These are phyloP conservation scores for Limnephilus auricula DNA, from an alignment of 2,888 invertebrate species.

Conservation along the genomic window DNA sequence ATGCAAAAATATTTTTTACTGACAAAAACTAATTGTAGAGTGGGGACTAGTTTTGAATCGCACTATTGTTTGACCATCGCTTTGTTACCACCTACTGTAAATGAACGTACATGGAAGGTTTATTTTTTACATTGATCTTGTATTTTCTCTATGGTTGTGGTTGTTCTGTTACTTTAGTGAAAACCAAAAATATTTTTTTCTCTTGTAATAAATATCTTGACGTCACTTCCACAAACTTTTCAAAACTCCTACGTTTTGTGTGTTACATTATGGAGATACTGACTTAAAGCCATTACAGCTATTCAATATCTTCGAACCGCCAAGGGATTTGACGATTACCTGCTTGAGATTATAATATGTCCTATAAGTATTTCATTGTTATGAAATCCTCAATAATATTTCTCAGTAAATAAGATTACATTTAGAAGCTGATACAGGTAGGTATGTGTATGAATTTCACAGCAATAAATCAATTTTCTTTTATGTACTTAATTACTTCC, in stretches of 20 bases:
- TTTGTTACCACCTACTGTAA: no score
- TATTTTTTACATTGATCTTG: no score
- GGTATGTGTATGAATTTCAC: not conserved
- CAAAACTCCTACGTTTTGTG: not conserved
- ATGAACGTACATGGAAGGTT: no score
- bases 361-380: not conserved
- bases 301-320: not conserved
- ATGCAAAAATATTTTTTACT: no score
- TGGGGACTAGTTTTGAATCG: no score
- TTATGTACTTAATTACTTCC: no score
- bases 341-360: not conserved
- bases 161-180: no score
- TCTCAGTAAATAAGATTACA: not conserved
- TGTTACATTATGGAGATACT: not conserved
- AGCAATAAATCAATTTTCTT: not conserved
- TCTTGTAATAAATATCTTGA: no score
- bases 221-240: not conserved
- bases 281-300: not conserved
- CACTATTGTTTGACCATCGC: no score
- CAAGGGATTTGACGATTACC: not conserved
- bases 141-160: no score
- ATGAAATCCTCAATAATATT: not conserved
- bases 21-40: no score
- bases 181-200: no score
- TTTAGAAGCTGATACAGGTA: not conserved